phyloP scores from a whole-genome alignment of 2,113 vertebrate species.

The Eclectus roratus region DNA sequence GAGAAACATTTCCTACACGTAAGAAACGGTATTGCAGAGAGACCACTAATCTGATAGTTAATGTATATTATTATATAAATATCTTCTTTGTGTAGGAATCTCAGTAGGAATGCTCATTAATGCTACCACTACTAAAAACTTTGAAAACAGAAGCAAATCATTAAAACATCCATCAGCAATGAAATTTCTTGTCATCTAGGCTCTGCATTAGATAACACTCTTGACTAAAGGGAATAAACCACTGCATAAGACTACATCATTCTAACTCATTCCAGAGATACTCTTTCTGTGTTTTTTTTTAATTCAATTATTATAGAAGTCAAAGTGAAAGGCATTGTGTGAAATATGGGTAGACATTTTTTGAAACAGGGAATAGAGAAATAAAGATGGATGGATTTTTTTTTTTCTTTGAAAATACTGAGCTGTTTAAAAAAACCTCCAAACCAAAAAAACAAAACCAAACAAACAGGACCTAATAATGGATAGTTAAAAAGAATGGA shows the following conservation, averaged over 20 bases:
- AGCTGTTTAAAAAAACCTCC: neutral
- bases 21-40: neutral
- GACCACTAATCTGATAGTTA: neutral
- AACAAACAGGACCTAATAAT: neutral
- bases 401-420: neutral
- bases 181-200: neutral
- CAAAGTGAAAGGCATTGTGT: fast-evolving
- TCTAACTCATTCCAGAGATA: neutral
- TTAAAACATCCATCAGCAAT: neutral
- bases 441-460: neutral
- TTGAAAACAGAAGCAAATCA: neutral
- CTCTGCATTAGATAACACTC: neutral
- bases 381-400: neutral
- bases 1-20: neutral
- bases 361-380: neutral
- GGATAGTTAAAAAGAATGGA: neutral
- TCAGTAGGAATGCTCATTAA: neutral
- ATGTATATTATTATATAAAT: neutral
- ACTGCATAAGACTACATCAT: neutral
- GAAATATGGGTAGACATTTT: neutral
- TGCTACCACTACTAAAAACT: neutral
- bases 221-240: neutral
- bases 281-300: neutral
- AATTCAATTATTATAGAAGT: neutral
- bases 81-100: neutral